These are phyloP conservation scores for Rostratula benghalensis DNA, from an alignment of 2,113 vertebrate genomes.

Conservation along the genomic window DNA sequence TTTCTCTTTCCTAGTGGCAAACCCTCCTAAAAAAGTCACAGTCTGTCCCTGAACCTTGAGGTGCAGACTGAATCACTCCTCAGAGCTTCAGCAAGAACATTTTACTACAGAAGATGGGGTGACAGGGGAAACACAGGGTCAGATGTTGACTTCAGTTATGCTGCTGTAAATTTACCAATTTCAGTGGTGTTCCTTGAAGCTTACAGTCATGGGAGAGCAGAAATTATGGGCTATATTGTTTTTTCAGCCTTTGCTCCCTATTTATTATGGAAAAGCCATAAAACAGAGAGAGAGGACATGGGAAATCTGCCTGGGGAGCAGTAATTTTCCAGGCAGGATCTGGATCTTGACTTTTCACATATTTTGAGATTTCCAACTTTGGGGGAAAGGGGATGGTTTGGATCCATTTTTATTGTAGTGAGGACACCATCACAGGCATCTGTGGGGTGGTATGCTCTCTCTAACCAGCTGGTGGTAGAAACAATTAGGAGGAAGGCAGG, in stretches of 20 bases:
- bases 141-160: background rate
- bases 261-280: constrained; percentile 34
- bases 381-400: background rate
- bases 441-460: background rate
- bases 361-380: background rate
- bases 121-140: background rate
- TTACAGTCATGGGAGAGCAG: background rate
- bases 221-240: background rate
- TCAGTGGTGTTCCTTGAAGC: background rate
- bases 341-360: background rate
- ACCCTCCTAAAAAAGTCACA: background rate
- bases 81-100: background rate
- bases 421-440: background rate
- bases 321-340: constrained; percentile 5
- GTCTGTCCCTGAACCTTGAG: background rate
- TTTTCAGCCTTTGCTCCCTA: constrained; percentile 31
- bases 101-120: background rate
- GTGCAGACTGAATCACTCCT: background rate
- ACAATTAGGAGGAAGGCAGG: background rate
- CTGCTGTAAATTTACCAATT: background rate
- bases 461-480: background rate
- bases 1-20: background rate
- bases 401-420: background rate
- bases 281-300: background rate
- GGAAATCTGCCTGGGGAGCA: constrained; percentile 15